phyloP scores from a whole-genome alignment of 2,888 invertebrate species.

The Tenthredo notha region DNA sequence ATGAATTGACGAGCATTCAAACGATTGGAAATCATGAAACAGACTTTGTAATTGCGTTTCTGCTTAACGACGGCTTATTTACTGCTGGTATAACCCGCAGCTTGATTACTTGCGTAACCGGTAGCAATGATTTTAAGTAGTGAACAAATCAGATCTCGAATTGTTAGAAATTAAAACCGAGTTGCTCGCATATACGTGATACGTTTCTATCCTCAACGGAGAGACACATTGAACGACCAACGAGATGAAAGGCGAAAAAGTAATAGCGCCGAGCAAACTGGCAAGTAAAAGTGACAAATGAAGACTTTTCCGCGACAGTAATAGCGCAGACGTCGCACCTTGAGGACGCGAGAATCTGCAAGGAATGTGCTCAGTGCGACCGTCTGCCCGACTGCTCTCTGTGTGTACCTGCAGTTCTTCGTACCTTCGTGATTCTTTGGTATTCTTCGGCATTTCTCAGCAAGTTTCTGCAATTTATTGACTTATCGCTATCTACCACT shows the following conservation, averaged over 20 bases:
- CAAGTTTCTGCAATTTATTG: conserved; percentile 28
- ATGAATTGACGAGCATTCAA: conserved; percentile 19
- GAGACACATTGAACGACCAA: background rate
- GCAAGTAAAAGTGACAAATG: conserved; percentile 40
- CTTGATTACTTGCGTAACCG: conserved; percentile 2
- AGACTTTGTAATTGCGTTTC: conserved; percentile 10
- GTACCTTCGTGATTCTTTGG: background rate
- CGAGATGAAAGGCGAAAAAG: conserved; percentile 38
- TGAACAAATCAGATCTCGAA: conserved; percentile 19
- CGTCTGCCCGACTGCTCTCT: background rate
- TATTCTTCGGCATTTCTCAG: conserved; percentile 38
- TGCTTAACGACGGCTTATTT: conserved; percentile 21
- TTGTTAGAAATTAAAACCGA: background rate
- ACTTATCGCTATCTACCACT: conserved; percentile 23
- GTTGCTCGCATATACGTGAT: background rate
- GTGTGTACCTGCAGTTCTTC: conserved; percentile 25
- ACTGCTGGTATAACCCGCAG: background rate
- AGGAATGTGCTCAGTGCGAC: conserved; percentile 44
- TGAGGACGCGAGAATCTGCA: conserved; percentile 44
- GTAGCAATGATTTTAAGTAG: conserved; percentile 12
- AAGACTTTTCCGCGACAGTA: conserved; percentile 52
- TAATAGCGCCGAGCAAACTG: conserved; percentile 19
- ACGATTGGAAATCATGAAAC: conserved; percentile 32
- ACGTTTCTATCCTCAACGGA: background rate
- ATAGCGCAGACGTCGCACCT: conserved; percentile 46